phyloP scores from a whole-genome alignment of 2,797 vertebrate species.

The Mormyrops attenuatus region DNA sequence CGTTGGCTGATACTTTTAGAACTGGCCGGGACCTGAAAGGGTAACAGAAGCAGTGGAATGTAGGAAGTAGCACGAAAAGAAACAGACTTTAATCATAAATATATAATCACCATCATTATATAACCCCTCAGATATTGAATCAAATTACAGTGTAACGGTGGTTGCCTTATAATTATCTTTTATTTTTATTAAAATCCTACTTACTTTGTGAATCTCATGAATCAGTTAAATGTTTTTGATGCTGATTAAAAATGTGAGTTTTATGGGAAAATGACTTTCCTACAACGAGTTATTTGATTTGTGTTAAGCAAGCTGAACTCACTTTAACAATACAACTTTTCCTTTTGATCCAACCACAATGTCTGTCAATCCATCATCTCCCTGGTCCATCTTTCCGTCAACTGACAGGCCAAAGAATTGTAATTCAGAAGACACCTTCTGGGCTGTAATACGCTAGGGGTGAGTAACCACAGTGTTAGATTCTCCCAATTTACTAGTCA shows the following conservation, averaged over 20 bases:
- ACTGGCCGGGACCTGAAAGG: slow-evolving; percentile 62
- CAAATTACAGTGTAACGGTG: not conserved
- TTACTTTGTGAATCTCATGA: not conserved
- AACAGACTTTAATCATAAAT: too few relatives aligned
- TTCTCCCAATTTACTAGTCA: not conserved
- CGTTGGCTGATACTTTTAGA: slow-evolving; percentile 43
- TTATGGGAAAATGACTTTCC: not conserved
- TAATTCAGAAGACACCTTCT: slow-evolving; percentile 36
- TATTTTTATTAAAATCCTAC: not conserved
- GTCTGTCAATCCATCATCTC: slow-evolving; percentile 57
- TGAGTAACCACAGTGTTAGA: not conserved
- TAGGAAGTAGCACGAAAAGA: not conserved
- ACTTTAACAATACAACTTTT: slow-evolving; percentile 63
- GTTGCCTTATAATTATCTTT: not conserved
- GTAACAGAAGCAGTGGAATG: not conserved
- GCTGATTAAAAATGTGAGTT: not conserved
- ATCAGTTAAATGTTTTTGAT: not conserved
- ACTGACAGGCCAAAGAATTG: slow-evolving; percentile 71
- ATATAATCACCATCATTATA: not conserved
- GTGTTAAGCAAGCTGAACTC: slow-evolving; percentile 17
- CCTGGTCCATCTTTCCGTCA: slow-evolving; percentile 61
- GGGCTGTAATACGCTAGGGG: slow-evolving; percentile 60
- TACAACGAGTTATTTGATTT: not conserved
- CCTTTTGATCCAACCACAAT: slow-evolving; percentile 67
- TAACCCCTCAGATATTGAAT: not conserved